phyloP scores from a whole-genome alignment of 2,888 invertebrate species.

The Thymelicus acteon region DNA sequence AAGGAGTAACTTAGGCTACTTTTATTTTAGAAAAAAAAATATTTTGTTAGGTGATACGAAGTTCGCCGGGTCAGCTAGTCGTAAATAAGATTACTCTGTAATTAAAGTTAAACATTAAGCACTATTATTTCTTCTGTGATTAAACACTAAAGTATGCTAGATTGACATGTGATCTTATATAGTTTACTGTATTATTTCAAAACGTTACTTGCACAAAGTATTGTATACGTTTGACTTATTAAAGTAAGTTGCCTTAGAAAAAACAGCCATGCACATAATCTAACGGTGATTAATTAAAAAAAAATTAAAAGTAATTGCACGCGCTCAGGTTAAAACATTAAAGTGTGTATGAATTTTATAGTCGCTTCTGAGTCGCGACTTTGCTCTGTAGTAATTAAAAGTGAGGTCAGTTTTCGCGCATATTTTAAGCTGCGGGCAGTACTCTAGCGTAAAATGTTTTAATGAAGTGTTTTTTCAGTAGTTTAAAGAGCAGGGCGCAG shows the following conservation, averaged over 20 bases:
- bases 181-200: too few relatives aligned
- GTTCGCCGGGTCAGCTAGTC: too few relatives aligned
- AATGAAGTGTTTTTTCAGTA: conserved; percentile 33
- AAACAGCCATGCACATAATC: neutral
- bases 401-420: conserved; percentile 26
- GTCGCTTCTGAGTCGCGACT: neutral
- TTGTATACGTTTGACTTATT: too few relatives aligned
- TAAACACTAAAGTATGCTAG: too few relatives aligned
- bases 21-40: too few relatives aligned
- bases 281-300: conserved; percentile 2
- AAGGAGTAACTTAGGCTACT: too few relatives aligned
- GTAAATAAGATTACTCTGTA: too few relatives aligned
- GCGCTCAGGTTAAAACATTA: conserved; percentile 15
- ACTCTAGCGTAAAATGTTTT: conserved; percentile 34
- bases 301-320: conserved; percentile 1
- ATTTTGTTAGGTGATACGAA: too few relatives aligned
- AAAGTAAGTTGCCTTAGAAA: neutral
- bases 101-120: too few relatives aligned
- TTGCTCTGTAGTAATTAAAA: conserved; percentile 7
- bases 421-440: conserved; percentile 11
- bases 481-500: conserved; percentile 16
- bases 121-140: too few relatives aligned
- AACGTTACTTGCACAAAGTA: too few relatives aligned
- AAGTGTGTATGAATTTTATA: conserved; percentile 11
- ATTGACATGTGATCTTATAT: too few relatives aligned